Evolutionary conservation across 2,797 vertebrate genomes (phyloP), one percentile per base, ranked within the genome.

Genomic region (Sebastes taczanowskii): DNA sequence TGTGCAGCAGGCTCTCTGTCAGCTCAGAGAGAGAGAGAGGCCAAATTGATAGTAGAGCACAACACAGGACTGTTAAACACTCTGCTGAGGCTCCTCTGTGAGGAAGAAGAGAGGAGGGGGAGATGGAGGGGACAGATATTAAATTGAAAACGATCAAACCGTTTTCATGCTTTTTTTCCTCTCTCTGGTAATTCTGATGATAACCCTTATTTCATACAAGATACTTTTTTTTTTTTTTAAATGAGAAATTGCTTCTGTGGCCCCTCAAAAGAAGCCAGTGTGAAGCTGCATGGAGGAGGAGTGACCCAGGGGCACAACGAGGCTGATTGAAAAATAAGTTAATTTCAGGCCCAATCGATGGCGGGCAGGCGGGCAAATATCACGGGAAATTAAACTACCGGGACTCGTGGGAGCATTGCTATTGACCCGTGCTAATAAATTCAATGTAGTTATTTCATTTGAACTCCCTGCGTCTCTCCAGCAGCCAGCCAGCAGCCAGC

Each of bases 261-360:
- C 89, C 95, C 94, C 95, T 97, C 95, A 96, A 95, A 96, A 96
- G 95, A 93, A 96, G 96, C 92, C 93, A 92, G 95, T 88, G 96
- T 61, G 96, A 95, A 95, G 96, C 96, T 63, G 96, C 91, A 6
- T 42, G 38, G 96, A 95, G 96, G 95, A 96, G 96, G 95, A 95
- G 95, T 93, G 97, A 97, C 97, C 97, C 97, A 95, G 96, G 97
- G 97, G 98, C 97, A 96, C 94, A 94, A 95, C 88, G 93, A 94
- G 96, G 95, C 97, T 99, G 98, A 99, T 99, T 99, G 98, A 99
- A 99, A 99, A 99, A 99, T 99, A 99, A 98, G 97, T 99, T 99
- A 98, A 99, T 99, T 99, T 99, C 97, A 95, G 95, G 96, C 97
- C 97, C 97, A 98, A 99, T 99, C 98, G 97, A 99, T 99, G 97